Conservation (phyloP, 1,140 invertebrate genomes). For the Lamellibrachia luymesi region DNA sequence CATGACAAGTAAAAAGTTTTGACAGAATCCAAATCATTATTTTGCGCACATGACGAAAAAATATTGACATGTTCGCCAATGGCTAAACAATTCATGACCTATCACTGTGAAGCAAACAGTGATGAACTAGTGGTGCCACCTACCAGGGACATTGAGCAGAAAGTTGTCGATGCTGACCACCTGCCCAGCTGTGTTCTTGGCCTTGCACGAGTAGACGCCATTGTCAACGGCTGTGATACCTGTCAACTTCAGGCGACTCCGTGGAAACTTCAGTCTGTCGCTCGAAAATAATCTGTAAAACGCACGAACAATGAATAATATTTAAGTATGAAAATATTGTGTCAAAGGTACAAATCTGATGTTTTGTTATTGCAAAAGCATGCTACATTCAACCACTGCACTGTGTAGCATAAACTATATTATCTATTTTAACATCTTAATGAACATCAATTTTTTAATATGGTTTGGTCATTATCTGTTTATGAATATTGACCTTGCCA, state of each 20-base stretch:
- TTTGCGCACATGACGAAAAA: background rate
- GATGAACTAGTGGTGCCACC: slow-evolving; percentile 28
- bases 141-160: slow-evolving; percentile 63
- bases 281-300: slow-evolving; percentile 63
- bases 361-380: too few relatives aligned
- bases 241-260: slow-evolving; percentile 67
- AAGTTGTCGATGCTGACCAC: slow-evolving; percentile 63
- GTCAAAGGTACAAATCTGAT: too few relatives aligned
- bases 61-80: background rate
- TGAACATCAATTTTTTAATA: background rate
- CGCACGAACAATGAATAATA: slow-evolving; percentile 15
- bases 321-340: background rate
- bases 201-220: slow-evolving; percentile 71
- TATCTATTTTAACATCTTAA: too few relatives aligned
- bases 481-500: background rate
- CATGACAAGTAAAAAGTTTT: background rate
- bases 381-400: too few relatives aligned
- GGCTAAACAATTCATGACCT: background rate
- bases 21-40: background rate
- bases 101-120: background rate
- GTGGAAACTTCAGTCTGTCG: slow-evolving; percentile 65
- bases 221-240: slow-evolving; percentile 66
- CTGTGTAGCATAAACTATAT: too few relatives aligned
- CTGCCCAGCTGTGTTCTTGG: slow-evolving; percentile 66
- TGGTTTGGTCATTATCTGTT: background rate